Conservation (phyloP, 2,888 invertebrate species). For the Cosmopolites sordidus region DNA sequence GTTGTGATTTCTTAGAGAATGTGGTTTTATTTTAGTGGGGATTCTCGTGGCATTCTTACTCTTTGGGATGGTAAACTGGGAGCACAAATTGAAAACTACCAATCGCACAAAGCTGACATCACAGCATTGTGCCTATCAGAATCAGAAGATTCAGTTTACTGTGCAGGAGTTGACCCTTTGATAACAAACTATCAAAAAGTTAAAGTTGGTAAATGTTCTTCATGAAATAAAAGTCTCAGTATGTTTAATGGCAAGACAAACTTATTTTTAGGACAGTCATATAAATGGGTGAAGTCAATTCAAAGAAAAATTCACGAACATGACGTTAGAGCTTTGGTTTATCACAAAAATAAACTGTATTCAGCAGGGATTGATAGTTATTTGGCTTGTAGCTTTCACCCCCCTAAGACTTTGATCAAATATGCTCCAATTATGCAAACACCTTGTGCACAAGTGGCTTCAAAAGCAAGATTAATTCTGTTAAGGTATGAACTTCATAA, state of each 20-base stretch:
- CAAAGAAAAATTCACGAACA: slow-evolving; percentile 80
- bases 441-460: slow-evolving; percentile 55
- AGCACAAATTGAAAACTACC: slow-evolving; percentile 71
- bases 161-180: slow-evolving; percentile 78
- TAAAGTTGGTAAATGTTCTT: slow-evolving; percentile 44
- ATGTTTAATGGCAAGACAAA: not conserved
- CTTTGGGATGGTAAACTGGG: slow-evolving; percentile 86
- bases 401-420: slow-evolving; percentile 63
- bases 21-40: slow-evolving; percentile 69
- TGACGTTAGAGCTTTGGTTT: slow-evolving; percentile 69
- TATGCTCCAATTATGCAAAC: slow-evolving; percentile 67
- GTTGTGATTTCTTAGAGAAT: not conserved
- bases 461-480: slow-evolving; percentile 47
- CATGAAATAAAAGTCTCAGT: not conserved
- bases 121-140: slow-evolving; percentile 68
- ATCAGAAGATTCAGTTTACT: slow-evolving; percentile 66
- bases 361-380: slow-evolving; percentile 82
- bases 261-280: slow-evolving; percentile 38
- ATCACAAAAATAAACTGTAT: slow-evolving; percentile 62
- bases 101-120: slow-evolving; percentile 79
- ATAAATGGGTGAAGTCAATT: slow-evolving; percentile 80
- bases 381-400: slow-evolving; percentile 66
- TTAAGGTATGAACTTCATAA: slow-evolving; percentile 10
- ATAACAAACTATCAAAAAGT: slow-evolving; percentile 72
- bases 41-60: slow-evolving; percentile 77